These are phyloP conservation scores for Pedetes capensis DNA, from an alignment of 2,113 vertebrate species.

Conservation along the genomic window DNA sequence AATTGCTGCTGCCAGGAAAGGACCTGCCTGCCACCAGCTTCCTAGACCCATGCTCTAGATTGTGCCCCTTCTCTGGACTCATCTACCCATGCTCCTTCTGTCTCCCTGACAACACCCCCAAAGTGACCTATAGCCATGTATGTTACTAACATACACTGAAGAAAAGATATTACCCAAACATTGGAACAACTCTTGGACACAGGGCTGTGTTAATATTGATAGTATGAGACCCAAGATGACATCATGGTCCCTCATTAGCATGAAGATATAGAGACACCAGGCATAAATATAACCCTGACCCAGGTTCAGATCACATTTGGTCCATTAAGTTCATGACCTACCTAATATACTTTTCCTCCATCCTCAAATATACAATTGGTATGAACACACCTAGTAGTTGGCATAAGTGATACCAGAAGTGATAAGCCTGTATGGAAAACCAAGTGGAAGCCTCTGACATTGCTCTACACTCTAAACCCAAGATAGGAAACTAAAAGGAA, in stretches of 20 bases:
- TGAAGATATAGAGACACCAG: neutral
- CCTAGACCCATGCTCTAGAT: too few relatives aligned
- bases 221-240: neutral
- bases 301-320: neutral
- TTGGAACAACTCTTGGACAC: neutral
- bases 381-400: neutral
- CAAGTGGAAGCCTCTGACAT: neutral
- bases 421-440: neutral
- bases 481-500: conserved; percentile 18
- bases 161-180: neutral
- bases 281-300: neutral
- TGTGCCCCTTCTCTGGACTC: too few relatives aligned
- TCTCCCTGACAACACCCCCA: neutral
- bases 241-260: neutral
- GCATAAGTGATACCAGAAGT: neutral
- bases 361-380: neutral
- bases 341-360: neutral
- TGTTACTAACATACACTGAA: neutral
- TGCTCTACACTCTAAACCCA: neutral
- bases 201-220: neutral
- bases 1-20: too few relatives aligned
- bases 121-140: neutral
- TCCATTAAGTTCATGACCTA: neutral
- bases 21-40: too few relatives aligned
- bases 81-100: too few relatives aligned